Base-by-base conservation (phyloP, 2,888 invertebrate genomes). In the Callimorpha dominula region DNA sequence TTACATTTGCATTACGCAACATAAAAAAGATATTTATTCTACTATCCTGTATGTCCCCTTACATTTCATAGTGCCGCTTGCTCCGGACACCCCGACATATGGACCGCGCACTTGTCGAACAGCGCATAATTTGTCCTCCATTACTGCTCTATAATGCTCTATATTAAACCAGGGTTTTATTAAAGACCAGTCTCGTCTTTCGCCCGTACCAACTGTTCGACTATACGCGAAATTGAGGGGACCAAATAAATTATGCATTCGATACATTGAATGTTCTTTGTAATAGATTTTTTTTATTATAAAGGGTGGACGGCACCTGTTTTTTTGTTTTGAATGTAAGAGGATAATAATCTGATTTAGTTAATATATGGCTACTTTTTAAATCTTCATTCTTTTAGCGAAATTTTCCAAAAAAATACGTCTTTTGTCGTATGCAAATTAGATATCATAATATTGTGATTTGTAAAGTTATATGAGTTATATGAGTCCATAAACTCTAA, bases 101-200 rank as follows among this genome's bases (percentile, higher is more conserved):
- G 95, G 85, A 92, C 86, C 74, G 86, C 87, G 93, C 95, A 95
- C 95, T 95, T 95, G 95, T 94, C 93, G 89, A 88, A 85, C 83
- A 86, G 83, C 89, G 91, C 92, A 93, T 95, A 95, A 95, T 95
- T 95, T 94, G 94, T 94, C 86, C 92, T 91, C 95, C 91, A 95
- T 95, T 95, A 95, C 89, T 87, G 87, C 87, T 89, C 88, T 89
- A 87, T 85, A 86, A 83, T 78, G 76, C 88, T 86, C 90, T 89
- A 84, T 92, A 91, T 92, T 93, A 93, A 91, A 93, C 90, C 90
- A 89, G 93, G 92, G 93, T 90, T 88, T 90, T 92, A 93, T 94
- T 93, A 92, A 89, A 94, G 89, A 86, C 90, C 80, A 86, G 93
- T 89, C 91, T 95, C 95, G 93, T 94, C 94, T 95, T 95, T 92